Evolutionary conservation across 2,888 invertebrate genomes (phyloP).

Genomic region (Cyclophora punctaria): DNA sequence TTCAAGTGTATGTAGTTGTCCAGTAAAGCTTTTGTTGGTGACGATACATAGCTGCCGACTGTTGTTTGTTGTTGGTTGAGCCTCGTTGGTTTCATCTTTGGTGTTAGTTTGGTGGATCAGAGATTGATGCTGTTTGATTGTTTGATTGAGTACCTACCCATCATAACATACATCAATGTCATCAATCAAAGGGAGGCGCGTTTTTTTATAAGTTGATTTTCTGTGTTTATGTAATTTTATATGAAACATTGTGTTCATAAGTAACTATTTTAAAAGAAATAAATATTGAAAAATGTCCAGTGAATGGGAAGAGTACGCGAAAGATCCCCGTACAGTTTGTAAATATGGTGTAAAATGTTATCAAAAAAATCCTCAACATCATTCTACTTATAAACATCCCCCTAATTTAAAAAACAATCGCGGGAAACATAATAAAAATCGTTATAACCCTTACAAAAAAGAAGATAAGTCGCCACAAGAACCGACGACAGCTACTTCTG

Average conservation of each 20-base stretch:
- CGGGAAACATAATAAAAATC: constrained; percentile 24
- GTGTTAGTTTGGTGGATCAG: no score
- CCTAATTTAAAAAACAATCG: constrained; percentile 41
- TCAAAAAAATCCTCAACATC: constrained; percentile 85
- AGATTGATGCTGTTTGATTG: no score
- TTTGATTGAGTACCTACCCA: no score
- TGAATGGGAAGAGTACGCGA: constrained; percentile 46
- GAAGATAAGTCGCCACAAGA: constrained; percentile 6
- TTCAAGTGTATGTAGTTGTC: no score
- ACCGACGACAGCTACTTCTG: not conserved
- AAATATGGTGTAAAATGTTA: constrained; percentile 88
- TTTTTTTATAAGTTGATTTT: no score
- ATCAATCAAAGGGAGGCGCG: no score
- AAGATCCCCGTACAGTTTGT: constrained; percentile 76
- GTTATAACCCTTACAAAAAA: constrained; percentile 36
- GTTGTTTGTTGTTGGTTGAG: no score
- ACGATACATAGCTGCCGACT: no score
- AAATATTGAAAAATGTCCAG: constrained; percentile 40
- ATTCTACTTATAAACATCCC: constrained; percentile 84
- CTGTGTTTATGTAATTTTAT: not conserved
- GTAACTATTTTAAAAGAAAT: not conserved
- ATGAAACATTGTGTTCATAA: not conserved
- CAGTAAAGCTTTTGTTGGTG: no score
- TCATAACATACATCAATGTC: no score
- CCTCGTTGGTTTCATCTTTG: no score